Conservation (phyloP, 2,797 vertebrate species). For the Chiropotes sagulatus region DNA sequence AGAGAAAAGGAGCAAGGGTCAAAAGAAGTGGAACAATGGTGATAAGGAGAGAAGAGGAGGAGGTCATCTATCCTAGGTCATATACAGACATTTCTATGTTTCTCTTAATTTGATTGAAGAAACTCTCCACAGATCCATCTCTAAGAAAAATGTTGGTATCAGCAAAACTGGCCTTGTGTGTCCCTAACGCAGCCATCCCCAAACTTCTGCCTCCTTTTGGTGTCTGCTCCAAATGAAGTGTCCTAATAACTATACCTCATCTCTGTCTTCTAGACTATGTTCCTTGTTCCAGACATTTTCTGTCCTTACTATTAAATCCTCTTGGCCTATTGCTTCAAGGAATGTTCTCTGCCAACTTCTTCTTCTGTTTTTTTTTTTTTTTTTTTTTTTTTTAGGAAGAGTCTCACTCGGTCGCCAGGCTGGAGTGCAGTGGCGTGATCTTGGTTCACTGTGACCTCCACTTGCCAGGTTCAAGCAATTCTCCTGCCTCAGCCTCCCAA, state of each 20-base stretch:
- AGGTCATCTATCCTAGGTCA: neutral
- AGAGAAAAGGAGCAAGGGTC: neutral
- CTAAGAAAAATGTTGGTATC: neutral
- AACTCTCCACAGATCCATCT: neutral
- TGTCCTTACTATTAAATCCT: neutral
- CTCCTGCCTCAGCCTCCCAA: no score
- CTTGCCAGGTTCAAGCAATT: no score
- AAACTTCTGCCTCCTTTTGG: neutral
- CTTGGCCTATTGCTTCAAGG: neutral
- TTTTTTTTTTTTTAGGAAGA: no score
- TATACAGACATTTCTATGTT: neutral
- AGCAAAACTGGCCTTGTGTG: neutral
- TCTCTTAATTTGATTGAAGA: neutral
- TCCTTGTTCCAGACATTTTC: neutral
- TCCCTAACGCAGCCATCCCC: neutral
- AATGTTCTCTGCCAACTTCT: neutral
- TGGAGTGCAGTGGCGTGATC: no score
- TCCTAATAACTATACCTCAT: neutral
- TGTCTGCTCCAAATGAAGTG: neutral
- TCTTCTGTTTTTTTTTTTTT: no score
- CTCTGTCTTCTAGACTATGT: neutral
- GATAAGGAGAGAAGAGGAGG: neutral
- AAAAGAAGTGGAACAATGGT: neutral
- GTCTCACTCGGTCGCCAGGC: no score
- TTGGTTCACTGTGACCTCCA: no score